A percentile compares a stretch with the other conserved stretches of the same genome.
Conservation (phyloP, 2,113 vertebrate genomes). For the Nycticryphes semicollaris region DNA sequence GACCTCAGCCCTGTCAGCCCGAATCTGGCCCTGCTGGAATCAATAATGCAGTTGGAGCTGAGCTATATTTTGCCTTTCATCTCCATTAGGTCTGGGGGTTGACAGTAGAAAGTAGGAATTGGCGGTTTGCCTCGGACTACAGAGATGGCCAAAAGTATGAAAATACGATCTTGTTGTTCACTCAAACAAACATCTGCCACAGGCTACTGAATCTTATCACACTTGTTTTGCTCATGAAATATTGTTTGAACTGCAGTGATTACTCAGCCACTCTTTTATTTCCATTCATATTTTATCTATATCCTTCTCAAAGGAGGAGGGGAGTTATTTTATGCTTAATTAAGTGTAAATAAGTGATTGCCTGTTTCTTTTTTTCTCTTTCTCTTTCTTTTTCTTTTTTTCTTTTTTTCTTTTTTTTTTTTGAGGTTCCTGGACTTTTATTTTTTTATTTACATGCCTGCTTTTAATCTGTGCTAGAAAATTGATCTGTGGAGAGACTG, state of each 20-base stretch:
- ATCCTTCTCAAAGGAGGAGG: slow-evolving; percentile 61
- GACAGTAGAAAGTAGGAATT: slow-evolving; percentile 32
- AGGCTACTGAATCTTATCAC: slow-evolving; percentile 51
- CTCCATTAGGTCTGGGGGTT: slow-evolving; percentile 56
- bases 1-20: slow-evolving; percentile 31
- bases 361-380: slow-evolving; percentile 20
- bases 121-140: slow-evolving; percentile 39
- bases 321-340: slow-evolving; percentile 75
- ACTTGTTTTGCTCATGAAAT: slow-evolving; percentile 50
- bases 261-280: slow-evolving; percentile 56
- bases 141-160: slow-evolving; percentile 52
- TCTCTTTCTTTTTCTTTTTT: slow-evolving; percentile 21
- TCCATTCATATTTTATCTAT: slow-evolving; percentile 56
- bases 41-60: slow-evolving; percentile 54
- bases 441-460: neutral
- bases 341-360: slow-evolving; percentile 74
- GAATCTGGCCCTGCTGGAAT: slow-evolving; percentile 47
- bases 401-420: neutral
- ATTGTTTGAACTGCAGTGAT: slow-evolving; percentile 28
- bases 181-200: slow-evolving; percentile 20
- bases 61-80: slow-evolving; percentile 66
- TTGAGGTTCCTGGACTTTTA: neutral
- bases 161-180: slow-evolving; percentile 35
- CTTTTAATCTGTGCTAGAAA: slow-evolving; percentile 45
- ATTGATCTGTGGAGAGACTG: slow-evolving; percentile 38